These are phyloP conservation scores for Balanococcus diminutus DNA, from an alignment of 2,888 invertebrate genomes.

Conservation along the genomic window DNA sequence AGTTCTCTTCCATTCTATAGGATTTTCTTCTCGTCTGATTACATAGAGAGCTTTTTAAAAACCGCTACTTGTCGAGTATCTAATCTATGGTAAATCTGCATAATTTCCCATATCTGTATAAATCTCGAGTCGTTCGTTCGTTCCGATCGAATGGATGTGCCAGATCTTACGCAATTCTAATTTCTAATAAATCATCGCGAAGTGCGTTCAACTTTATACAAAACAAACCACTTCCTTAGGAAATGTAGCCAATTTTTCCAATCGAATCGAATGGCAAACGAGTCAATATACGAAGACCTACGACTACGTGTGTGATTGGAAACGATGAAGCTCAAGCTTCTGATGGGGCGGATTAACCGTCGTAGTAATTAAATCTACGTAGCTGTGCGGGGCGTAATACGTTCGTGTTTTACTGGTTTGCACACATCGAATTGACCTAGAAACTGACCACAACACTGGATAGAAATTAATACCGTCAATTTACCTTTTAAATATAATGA, in stretches of 20 bases:
- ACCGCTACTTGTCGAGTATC: background rate
- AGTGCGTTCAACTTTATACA: background rate
- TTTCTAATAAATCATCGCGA: background rate
- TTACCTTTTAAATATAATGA: conserved; percentile 35
- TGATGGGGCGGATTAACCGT: background rate
- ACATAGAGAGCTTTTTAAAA: background rate
- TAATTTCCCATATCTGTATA: background rate
- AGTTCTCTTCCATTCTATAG: background rate
- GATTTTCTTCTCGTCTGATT: background rate
- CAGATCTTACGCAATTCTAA: background rate
- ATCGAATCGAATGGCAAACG: background rate
- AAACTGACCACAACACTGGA: conserved; percentile 12
- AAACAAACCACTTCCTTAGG: background rate
- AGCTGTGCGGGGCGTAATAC: background rate
- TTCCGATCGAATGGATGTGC: background rate
- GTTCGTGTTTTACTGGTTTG: conserved; percentile 31
- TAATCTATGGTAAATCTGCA: background rate
- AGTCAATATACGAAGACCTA: background rate
- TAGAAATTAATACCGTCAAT: conserved; percentile 32
- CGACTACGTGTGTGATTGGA: too few relatives aligned
- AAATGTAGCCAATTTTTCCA: background rate
- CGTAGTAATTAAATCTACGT: background rate
- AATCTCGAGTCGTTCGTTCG: background rate
- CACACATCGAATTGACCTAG: conserved; percentile 21
- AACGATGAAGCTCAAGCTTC: background rate